Evolutionary conservation across 1,140 invertebrate genomes (phyloP), one percentile per base, ranked within the genome.

Genomic region (Anastrepha obliqua): DNA sequence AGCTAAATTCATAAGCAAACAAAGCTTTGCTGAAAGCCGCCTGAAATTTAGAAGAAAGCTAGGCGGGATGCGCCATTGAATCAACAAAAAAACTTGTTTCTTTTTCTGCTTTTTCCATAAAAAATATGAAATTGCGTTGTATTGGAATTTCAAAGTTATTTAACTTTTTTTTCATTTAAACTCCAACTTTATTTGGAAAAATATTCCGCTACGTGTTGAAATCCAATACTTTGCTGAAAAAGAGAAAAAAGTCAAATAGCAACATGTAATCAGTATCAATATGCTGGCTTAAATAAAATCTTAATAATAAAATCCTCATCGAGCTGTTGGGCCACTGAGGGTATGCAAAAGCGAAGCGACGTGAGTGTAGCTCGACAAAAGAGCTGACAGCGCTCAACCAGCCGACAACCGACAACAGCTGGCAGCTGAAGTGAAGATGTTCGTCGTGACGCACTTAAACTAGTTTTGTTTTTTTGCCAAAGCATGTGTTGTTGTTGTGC

Each of bases 371-470:
- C 65, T 65, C 13, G 60, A n/a, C 60, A 62, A 62, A 15, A 17
- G 6, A 6, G 20, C 64, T 74, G 15, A 3, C 15, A 17, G 15
- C 5, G 67, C 64, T 29, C 29, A 29, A 1, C 0, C 29, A 29
- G 29, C 29, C 29, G 29, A 29, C 29, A 29, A 3, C 29, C 20
- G 8, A 29, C 11, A 11, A 9, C 67, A 74, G 67, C 13, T 70
- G 67, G 65, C 65, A 67, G 13, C 42, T 74, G 39, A 17, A 74
- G 67, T 74, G 67, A 74, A 74, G 67, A 74, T 74, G 67, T 47
- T 74, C 67, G 42, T 44, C 67, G 42, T 74, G 67, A 74, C 42
- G 67, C 15, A 42, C 39, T 74, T 74, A 74, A 74, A 74, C 67
- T 74, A 74, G 67, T 74, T 74, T 74, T 74, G 9, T 74, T 74